These are phyloP conservation scores for Marcusenius ussheri DNA, from an alignment of 2,113 vertebrate genomes.

Conservation along the genomic window DNA sequence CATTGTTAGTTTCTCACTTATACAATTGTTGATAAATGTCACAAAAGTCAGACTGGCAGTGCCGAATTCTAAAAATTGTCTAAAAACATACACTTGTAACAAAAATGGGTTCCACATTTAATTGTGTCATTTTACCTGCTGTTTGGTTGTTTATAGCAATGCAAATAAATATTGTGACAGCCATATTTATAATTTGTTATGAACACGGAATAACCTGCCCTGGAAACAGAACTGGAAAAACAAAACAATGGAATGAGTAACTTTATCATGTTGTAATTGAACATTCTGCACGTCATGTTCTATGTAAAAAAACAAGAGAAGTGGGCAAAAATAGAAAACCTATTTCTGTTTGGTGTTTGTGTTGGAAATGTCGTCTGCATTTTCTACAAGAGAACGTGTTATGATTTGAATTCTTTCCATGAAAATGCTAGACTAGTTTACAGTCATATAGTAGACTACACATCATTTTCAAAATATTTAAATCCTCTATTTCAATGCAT, in stretches of 20 bases:
- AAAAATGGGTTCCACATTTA: not conserved
- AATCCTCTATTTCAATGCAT: not conserved
- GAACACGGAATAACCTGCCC: constrained; percentile 11
- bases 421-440: constrained; percentile 6
- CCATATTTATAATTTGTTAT: not conserved
- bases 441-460: not conserved
- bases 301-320: constrained; percentile 50
- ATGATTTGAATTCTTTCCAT: constrained; percentile 32
- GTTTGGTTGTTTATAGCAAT: not conserved
- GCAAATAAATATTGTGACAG: not conserved
- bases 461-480: not conserved
- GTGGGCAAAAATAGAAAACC: constrained; percentile 61
- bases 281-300: constrained; percentile 49
- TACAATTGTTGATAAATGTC: constrained; percentile 15
- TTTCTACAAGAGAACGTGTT: constrained; percentile 37
- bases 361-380: constrained; percentile 49
- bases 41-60: not conserved
- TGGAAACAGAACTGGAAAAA: constrained; percentile 37
- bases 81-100: not conserved
- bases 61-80: not conserved
- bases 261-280: constrained; percentile 59
- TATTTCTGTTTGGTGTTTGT: constrained; percentile 64
- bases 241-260: constrained; percentile 40
- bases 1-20: constrained; percentile 14
- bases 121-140: not conserved